Conservation (phyloP, 2,888 invertebrate species). For the Argyra leucocephala region DNA sequence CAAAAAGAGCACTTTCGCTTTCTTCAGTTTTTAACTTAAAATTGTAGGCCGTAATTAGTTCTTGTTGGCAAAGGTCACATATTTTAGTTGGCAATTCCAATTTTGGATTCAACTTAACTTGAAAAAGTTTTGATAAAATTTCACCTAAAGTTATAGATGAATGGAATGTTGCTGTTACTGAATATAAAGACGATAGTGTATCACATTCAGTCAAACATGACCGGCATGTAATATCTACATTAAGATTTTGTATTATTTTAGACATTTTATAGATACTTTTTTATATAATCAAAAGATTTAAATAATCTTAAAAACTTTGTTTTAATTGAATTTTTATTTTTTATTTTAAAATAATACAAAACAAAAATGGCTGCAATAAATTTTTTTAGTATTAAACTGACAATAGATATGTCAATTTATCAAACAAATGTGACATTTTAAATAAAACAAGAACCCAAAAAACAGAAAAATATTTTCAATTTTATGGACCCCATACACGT, state of each 20-base stretch:
- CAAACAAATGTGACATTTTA: no score
- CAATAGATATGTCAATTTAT: no score
- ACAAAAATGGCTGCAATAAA: no score
- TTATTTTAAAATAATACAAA: no score
- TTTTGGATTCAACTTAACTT: neutral
- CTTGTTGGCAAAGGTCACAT: conserved; percentile 9
- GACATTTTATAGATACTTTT: neutral
- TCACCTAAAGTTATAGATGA: neutral
- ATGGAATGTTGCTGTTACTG: neutral
- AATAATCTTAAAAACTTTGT: no score
- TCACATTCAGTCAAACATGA: conserved; percentile 8
- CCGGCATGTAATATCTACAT: conserved; percentile 9
- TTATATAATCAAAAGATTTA: no score
- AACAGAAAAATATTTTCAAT: no score
- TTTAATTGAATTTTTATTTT: no score
- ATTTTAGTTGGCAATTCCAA: conserved; percentile 10
- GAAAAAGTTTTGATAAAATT: neutral
- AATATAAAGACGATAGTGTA: neutral
- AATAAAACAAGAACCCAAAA: no score
- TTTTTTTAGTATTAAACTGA: no score
- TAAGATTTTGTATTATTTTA: conserved; percentile 10
- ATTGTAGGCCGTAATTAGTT: neutral
- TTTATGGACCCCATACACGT: no score
- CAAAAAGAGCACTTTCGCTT: neutral
- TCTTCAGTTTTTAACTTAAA: conserved; percentile 9